Conservation (phyloP, 2,888 invertebrate species). For the Cheilosia vernalis region DNA sequence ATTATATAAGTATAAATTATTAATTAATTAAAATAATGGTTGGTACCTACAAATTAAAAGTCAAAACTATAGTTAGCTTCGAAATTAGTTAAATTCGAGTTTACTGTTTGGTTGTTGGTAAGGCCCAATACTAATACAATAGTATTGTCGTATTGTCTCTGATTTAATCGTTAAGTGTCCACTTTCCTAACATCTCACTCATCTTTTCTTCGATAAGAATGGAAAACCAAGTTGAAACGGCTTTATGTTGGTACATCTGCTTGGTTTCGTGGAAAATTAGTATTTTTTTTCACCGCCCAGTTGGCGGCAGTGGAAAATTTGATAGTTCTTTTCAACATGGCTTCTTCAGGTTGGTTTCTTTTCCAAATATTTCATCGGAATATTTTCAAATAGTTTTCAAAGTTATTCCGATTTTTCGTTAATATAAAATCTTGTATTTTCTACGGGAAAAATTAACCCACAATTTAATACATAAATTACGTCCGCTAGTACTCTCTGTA, state of each 20-base stretch:
- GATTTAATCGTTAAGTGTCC: slow-evolving; percentile 15
- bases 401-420: slow-evolving; percentile 18
- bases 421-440: background rate
- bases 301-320: slow-evolving; percentile 78
- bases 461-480: slow-evolving; percentile 35
- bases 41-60: no score
- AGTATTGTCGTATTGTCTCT: no score
- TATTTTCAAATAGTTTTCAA: slow-evolving; percentile 24
- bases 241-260: slow-evolving; percentile 4
- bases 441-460: background rate
- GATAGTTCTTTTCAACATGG: slow-evolving; percentile 86
- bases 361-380: slow-evolving; percentile 37
- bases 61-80: no score
- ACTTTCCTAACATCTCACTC: background rate
- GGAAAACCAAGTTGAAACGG: background rate
- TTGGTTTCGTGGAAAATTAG: slow-evolving; percentile 69
- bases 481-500: slow-evolving; percentile 67
- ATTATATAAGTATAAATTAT: no score
- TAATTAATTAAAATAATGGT: no score
- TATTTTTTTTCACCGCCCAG: slow-evolving; percentile 80
- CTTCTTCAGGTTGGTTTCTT: slow-evolving; percentile 88
- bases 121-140: no score
- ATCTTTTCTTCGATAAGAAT: background rate
- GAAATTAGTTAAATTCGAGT: no score
- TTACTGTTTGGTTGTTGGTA: no score